Base-by-base conservation (phyloP, 1,140 invertebrate genomes). In the Drosophila malerkotliana region DNA sequence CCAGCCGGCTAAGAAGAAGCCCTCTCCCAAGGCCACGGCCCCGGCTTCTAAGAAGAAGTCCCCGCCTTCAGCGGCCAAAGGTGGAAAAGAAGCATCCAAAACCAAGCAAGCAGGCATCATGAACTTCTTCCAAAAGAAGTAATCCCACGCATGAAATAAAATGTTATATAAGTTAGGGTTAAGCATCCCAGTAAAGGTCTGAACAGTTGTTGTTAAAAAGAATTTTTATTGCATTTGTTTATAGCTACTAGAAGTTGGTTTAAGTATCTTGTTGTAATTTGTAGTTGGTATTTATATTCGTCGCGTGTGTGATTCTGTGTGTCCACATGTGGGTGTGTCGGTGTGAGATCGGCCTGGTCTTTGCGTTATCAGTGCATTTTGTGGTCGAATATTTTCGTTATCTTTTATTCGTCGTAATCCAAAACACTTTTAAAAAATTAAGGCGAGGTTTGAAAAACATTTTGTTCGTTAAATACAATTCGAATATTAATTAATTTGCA, bases 61-160 rank as follows among this genome's bases (percentile, higher is more conserved):
- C 1, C 82, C 83, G 7, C 60, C 83, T 2, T 56, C 80, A 21
- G 32, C 83, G 1, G 14, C 41, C 3, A 85, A 85, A 52, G 37
- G 24, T 28, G 45, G 47, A 10, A 72, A 72, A 12, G 79, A 77
- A 39, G 68, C 52, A 9, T 6, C 78, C 5, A 91, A 91, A 52
- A 77, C 69, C 14, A 91, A 91, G 45, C 90, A 91, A 45, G 81
- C 73, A 0, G 90, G 77, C 61, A 90, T 91, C 37, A 90, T 79
- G 76, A 91, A 59, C 52, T 91, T 91, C 59, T 91, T 91, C 60
- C 37, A 37, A 14, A 91, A 91, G 60, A 91, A 91, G 53, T 91
- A 52, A 10, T 18, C 14, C 48, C 62, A 37, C 21, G 26, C 26
- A 41, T 15, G 32, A 9, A 8, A 1, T 4, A 41, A 10, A 14